Conservation (phyloP, 1,140 invertebrate species). For the Aphis craccivora region DNA sequence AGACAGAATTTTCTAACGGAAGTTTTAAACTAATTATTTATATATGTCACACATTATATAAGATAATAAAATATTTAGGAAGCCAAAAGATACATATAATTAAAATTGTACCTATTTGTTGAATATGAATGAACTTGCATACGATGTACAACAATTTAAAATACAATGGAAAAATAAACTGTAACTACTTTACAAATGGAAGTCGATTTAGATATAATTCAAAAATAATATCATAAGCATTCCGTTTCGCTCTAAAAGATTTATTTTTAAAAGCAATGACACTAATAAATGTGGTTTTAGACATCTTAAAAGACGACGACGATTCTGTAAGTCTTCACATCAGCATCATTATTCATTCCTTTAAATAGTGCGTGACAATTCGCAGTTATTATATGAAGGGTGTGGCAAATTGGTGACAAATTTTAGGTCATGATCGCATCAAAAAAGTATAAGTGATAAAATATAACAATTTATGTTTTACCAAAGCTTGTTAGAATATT, state of each 20-base stretch:
- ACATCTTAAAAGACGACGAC: background rate
- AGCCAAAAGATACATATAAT: background rate
- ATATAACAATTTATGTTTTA: background rate
- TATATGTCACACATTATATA: background rate
- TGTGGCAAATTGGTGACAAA: slow-evolving; percentile 30
- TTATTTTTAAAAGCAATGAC: background rate
- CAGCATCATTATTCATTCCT: slow-evolving; percentile 25
- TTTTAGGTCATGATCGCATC: background rate
- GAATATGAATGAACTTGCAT: background rate
- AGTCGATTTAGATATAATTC: background rate
- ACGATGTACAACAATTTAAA: background rate
- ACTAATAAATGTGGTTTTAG: slow-evolving; percentile 21
- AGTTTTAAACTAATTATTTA: background rate
- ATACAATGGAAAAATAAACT: background rate
- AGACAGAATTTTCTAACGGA: background rate
- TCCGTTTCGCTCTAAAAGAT: slow-evolving; percentile 3
- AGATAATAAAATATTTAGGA: background rate
- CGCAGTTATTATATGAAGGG: background rate
- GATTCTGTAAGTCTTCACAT: background rate
- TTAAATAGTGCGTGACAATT: slow-evolving; percentile 27
- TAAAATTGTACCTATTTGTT: background rate
- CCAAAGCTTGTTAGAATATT: background rate
- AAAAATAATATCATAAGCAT: background rate
- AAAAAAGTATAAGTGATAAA: background rate
- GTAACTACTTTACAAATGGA: background rate